Evolutionary conservation across 2,888 invertebrate species (phyloP), one percentile per base, ranked within the genome.

Genomic region (Rhamphomyia laevipes): DNA sequence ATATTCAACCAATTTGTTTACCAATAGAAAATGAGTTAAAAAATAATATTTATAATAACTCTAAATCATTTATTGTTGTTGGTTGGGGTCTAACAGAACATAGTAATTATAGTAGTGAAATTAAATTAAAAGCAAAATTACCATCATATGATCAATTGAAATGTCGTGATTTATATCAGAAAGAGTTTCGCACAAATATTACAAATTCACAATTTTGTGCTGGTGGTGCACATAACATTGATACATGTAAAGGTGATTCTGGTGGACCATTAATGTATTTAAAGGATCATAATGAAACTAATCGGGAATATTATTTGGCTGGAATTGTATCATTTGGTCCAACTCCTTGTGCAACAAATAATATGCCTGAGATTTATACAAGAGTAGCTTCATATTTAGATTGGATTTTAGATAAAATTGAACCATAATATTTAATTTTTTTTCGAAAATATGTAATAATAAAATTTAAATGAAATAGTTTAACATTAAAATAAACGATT

Each of bases 311-410:
- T 73, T 73, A 70, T 44, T 65, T 73, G 1, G 68, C 74, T 11
- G 82, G 82, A 1, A 66, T 82, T 13, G 81, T 82, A 0, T 81
- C 81, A 0, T 81, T 77, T 57, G 82, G 82, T 6, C 80, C 79
- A 2, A 73, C 75, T 0, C 75, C 75, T 0, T 82, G 81, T 54
- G 81, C 80, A 1, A 70, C 73, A 60, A 64, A 65, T 33, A 74
- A 73, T 4, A 80, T 64, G 64, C 81, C 82, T 0, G 81, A 78
- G 1, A 77, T 82, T 21, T 82, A 81, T 57, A 80, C 80, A 0
- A 73, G 72, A 55, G 76, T 80, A n/a, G 62, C 68, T 2, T 69
- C 75, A 31, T 81, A 75, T 58, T 64, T 76, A 31, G 71, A 74
- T 3, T 82, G 82, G 82, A 78, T 82, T 50, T 54, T 61, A 31